phyloP scores from a whole-genome alignment of 2,888 invertebrate genomes.

The Escarpia spicata region DNA sequence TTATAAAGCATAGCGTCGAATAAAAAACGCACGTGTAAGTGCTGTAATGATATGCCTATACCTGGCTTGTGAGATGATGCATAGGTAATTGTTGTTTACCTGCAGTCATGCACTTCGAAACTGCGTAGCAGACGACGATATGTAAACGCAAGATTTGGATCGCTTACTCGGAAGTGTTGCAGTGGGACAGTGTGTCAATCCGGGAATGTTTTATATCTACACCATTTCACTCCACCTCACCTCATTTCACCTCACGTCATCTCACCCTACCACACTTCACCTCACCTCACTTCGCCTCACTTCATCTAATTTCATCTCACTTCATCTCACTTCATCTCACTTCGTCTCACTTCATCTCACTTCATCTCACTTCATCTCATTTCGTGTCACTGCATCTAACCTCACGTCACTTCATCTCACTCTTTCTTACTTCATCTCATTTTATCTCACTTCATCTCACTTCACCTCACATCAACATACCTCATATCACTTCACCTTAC shows the following conservation, averaged over 20 bases:
- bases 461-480: neutral
- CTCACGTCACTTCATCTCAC: slow-evolving; percentile 21
- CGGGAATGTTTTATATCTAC: neutral
- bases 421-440: neutral
- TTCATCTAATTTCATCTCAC: neutral
- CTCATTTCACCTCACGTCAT: slow-evolving; percentile 23
- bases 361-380: slow-evolving; percentile 23
- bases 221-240: neutral
- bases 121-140: neutral
- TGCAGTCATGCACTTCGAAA: neutral
- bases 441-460: neutral
- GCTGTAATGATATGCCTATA: neutral
- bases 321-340: slow-evolving; percentile 14
- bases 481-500: slow-evolving; percentile 21
- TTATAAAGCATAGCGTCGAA: neutral
- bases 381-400: neutral
- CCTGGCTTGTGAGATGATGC: neutral
- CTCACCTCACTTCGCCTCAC: slow-evolving; percentile 20
- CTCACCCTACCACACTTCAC: neutral
- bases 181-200: too few relatives aligned
- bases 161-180: neutral
- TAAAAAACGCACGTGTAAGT: neutral
- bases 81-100: neutral
- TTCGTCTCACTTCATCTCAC: slow-evolving; percentile 14
- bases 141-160: neutral